These are phyloP conservation scores for Cryptomyrus ogoouensis DNA, from an alignment of 2,113 vertebrate genomes.

Conservation along the genomic window DNA sequence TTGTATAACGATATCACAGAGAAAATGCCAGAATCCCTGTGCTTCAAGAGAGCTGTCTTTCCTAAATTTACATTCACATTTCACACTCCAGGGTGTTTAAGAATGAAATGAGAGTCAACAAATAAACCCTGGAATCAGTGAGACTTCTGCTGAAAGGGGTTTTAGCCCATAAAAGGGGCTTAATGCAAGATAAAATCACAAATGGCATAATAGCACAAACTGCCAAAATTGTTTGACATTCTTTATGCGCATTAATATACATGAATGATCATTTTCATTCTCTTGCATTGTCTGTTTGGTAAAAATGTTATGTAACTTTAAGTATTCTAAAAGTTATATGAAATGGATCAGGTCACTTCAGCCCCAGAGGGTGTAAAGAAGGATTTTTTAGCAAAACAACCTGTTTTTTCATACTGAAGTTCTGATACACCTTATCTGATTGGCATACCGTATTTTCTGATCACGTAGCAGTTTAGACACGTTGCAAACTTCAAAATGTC, in stretches of 20 bases:
- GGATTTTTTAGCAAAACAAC: background rate
- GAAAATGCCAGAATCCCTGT: background rate
- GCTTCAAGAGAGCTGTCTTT: background rate
- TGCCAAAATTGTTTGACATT: background rate
- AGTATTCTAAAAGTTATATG: background rate
- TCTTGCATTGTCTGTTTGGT: background rate
- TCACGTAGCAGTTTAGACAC: background rate
- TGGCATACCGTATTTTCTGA: background rate
- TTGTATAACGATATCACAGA: background rate
- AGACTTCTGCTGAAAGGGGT: background rate
- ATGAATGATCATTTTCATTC: background rate
- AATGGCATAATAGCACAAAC: background rate
- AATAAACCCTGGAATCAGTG: background rate
- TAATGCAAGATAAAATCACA: background rate
- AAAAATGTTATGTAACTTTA: background rate
- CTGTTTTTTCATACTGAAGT: background rate
- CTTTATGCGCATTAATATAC: background rate
- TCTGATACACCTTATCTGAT: background rate
- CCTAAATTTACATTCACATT: background rate
- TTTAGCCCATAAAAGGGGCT: background rate
- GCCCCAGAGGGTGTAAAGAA: background rate
- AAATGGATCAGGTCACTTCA: background rate
- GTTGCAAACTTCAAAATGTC: background rate
- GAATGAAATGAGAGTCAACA: background rate
- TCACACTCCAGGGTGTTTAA: background rate